Evolutionary conservation across 2,888 invertebrate species (phyloP), one percentile per base, ranked within the genome.

Genomic region (Autographa pulchrina): DNA sequence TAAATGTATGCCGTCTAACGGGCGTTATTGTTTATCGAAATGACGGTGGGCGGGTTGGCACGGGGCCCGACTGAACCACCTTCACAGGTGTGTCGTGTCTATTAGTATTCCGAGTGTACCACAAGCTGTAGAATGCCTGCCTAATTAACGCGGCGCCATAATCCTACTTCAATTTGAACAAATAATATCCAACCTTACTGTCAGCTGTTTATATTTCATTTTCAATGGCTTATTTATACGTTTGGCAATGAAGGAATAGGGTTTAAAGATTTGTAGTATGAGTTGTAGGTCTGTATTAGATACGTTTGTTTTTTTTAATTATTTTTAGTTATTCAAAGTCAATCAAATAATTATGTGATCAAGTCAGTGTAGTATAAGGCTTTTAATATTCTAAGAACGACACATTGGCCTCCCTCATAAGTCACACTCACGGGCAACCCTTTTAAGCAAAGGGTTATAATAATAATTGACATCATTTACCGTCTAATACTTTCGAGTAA

Each of bases 21-120:
- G 90, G 78, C 83, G 81, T 89, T 92, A 92, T 93, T 93, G 91
- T 93, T 92, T 92, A 92, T 93, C 88, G 87, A 87, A 88, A 88
- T 90, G 77, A 87, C 89, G 85, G 90, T 91, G 83, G 88, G 88
- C 83, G 86, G 83, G 74, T 90, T 93, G 92, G 92, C 92, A 88
- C 80, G 75, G 84, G 76, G 88, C 91, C 90, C 89, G 89, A 84
- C 83, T 54, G 79, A 81, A 84, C 86, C 88, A 92, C 92, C 91
- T 92, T 89, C 87, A 81, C 92, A 93, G 93, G 92, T 94, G 92
- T 91, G 86, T 83, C 84, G 76, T 82, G 76, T 83, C 82, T 83
- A 83, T 88, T 88, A 86, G 80, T 84, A 86, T 86, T 85, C 82
- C 74, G 70, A 78, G 76, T 74, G 70, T 82, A 75, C 78, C 73